Base-by-base conservation (phyloP, 2,888 invertebrate genomes). In the Stegophylla sp. region DNA sequence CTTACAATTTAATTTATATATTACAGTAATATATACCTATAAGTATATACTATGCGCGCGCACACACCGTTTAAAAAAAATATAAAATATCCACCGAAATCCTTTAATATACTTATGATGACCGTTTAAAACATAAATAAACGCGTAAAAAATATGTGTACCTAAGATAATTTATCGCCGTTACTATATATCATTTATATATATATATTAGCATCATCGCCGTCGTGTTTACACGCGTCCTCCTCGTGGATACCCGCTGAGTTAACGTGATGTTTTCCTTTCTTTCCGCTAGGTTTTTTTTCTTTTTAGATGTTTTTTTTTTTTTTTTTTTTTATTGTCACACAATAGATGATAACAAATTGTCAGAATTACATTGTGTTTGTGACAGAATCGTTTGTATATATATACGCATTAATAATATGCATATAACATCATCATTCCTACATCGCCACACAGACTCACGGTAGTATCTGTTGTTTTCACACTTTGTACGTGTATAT, bases 221-320 rank as follows among this genome's bases (percentile, higher is more conserved):
- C 51, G 41, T 64, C 64, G 34, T 75, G 75, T 75, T 75, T 64
- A 75, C 75, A 64, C 64, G 41, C 48, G 23, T 63, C 74, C 51
- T 63, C 74, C 51, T 63, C 34, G 23, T 51, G 34, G 63, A 64
- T 63, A 75, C 74, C 74, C 48, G 74, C 74, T 74, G 75, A 53
- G 75, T 64, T 41, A 53, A 75, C 51, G 64, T 20, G 64, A 23
- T 64, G 41, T 75, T 75, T 63, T 48, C 34, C 20, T 28, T 63
- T 48, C 15, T 63, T 74, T 20, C 28, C 17, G 17, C 17, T 20
- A 3, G 41, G 15, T 48, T 45, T 67, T 51, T 51, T 34, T 51
- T 20, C 15, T 23, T 53, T 41, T 67, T 63, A 34, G 23, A 51
- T n/a, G n/a, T n/a, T n/a, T n/a, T n/a, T n/a, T 59, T 26, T 34